These are phyloP conservation scores for Trinorchestia longiramus DNA, from an alignment of 1,140 invertebrate species.

Conservation along the genomic window DNA sequence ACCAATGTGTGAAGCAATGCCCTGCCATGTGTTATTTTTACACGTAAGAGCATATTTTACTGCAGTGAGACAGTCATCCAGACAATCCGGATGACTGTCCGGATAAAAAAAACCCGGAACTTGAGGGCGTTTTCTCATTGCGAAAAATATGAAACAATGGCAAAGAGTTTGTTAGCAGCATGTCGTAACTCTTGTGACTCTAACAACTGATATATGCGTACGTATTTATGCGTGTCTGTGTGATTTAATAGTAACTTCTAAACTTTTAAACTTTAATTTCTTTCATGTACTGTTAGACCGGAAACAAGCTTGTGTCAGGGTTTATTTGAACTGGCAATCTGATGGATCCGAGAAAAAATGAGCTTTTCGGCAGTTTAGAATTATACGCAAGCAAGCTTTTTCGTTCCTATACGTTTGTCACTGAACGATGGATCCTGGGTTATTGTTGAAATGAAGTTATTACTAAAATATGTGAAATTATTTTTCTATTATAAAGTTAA, in stretches of 20 bases:
- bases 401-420: neutral
- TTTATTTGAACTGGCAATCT: neutral
- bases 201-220: too few species aligned
- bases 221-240: too few species aligned
- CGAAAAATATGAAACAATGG: neutral
- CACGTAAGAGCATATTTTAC: too few species aligned
- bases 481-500: neutral
- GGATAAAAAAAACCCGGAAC: neutral
- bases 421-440: neutral
- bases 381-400: too few species aligned
- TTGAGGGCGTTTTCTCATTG: neutral
- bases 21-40: too few species aligned
- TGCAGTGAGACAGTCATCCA: too few species aligned
- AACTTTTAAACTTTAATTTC: too few species aligned
- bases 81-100: neutral
- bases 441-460: neutral
- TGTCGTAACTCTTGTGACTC: too few species aligned
- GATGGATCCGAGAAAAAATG: neutral
- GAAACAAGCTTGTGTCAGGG: neutral
- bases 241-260: too few species aligned
- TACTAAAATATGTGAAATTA: neutral
- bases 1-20: too few species aligned
- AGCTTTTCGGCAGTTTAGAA: neutral
- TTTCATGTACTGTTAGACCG: too few species aligned
- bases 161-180: neutral